Evolutionary conservation across 1,140 invertebrate genomes (phyloP).

Genomic region (Diachasma alloeum): DNA sequence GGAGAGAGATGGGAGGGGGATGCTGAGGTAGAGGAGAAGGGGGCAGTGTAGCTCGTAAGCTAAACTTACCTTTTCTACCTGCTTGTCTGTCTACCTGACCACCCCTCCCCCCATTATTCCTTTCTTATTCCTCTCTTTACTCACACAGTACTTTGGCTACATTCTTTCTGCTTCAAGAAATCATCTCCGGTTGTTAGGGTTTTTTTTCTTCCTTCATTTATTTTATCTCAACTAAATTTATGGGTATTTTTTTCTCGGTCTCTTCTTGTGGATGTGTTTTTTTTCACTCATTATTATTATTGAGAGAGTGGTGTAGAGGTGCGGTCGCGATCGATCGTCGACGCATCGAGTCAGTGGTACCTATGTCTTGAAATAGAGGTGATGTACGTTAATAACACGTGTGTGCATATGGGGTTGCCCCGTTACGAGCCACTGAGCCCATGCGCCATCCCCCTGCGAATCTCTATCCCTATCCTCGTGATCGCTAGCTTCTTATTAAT

Average conservation of each 20-base stretch:
- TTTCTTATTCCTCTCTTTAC: constrained; percentile 24
- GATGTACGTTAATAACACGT: neutral
- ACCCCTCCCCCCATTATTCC: constrained; percentile 11
- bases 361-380: neutral
- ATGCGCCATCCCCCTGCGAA: neutral
- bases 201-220: constrained; percentile 1
- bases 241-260: constrained; percentile 14
- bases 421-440: neutral
- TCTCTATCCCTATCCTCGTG: too few relatives aligned
- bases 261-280: constrained; percentile 2
- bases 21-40: neutral
- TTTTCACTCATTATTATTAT: neutral
- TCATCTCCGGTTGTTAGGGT: neutral
- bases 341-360: neutral
- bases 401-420: neutral
- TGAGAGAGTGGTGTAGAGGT: neutral
- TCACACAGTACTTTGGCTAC: constrained; percentile 10
- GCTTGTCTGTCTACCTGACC: constrained; percentile 17
- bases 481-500: neutral
- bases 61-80: constrained; percentile 18
- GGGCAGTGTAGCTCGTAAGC: neutral
- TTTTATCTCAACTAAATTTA: neutral
- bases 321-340: neutral
- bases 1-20: neutral
- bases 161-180: constrained; percentile 9